These are phyloP conservation scores for Aradophagus sp. DNA, from an alignment of 1,140 invertebrate genomes.

Conservation along the genomic window DNA sequence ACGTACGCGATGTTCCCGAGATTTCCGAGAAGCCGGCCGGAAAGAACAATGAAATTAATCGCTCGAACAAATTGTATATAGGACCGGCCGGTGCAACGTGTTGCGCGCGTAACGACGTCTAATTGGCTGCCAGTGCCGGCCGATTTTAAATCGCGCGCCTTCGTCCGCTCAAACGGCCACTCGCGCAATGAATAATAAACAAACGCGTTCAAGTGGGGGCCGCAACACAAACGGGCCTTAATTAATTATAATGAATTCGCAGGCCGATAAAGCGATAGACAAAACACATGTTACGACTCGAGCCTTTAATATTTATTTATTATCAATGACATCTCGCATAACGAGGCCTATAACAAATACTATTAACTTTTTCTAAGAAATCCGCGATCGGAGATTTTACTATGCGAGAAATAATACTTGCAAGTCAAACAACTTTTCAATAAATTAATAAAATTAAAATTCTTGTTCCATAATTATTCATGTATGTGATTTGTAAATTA, in stretches of 20 bases:
- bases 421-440: too few species aligned
- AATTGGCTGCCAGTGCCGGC: constrained; percentile 72
- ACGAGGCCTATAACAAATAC: too few species aligned
- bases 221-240: constrained; percentile 7
- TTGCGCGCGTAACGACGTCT: constrained; percentile 68
- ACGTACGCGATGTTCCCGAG: constrained; percentile 66
- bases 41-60: constrained; percentile 76
- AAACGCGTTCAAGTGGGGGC: not conserved
- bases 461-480: too few species aligned
- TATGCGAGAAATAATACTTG: too few species aligned
- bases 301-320: constrained; percentile 9
- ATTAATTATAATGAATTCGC: constrained; percentile 48
- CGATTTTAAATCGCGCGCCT: constrained; percentile 33
- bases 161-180: constrained; percentile 3
- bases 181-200: constrained; percentile 10
- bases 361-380: too few species aligned
- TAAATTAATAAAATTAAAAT: too few species aligned
- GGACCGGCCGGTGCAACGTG: constrained; percentile 59
- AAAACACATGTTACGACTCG: constrained; percentile 22
- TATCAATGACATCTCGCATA: too few species aligned
- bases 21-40: constrained; percentile 73
- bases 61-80: constrained; percentile 71
- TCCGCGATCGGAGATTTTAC: too few species aligned
- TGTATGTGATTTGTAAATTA: too few species aligned
- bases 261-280: constrained; percentile 20